A percentile compares a stretch with the other conserved stretches of the same genome.
Evolutionary conservation across 1,140 invertebrate species (phyloP).

Genomic region (Leptinotarsa lineolata): DNA sequence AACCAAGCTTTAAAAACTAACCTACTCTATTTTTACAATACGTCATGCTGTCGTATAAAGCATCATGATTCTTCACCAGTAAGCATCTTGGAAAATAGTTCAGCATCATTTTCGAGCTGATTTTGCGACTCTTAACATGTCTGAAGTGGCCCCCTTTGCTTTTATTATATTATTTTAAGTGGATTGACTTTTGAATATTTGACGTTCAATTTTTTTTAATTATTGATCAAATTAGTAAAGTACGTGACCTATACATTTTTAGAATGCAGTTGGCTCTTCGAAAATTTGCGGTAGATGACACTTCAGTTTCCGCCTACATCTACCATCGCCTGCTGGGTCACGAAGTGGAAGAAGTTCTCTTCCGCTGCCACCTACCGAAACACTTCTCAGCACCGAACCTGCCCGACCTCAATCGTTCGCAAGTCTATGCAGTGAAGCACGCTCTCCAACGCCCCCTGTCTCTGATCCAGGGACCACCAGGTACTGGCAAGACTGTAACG

Average conservation of each 20-base stretch:
- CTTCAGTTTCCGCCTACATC: conserved; percentile 95
- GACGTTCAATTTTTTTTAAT: no score
- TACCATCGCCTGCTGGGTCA: conserved; percentile 96
- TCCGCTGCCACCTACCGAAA: conserved; percentile 89
- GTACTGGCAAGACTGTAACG: conserved; percentile 98
- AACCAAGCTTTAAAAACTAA: no score
- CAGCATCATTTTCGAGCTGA: no score
- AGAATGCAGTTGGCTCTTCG: conserved; percentile 95
- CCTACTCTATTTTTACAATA: no score
- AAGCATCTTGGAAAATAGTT: no score
- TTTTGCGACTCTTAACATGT: no score
- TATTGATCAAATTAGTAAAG: no score
- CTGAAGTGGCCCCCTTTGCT: no score
- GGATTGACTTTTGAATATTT: no score
- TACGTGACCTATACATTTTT: conserved; percentile 30
- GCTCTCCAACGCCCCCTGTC: conserved; percentile 95
- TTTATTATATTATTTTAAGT: no score
- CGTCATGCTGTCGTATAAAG: no score
- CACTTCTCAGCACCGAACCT: conserved; percentile 96
- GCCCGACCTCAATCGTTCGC: conserved; percentile 95
- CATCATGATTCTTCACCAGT: no score
- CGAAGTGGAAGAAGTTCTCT: conserved; percentile 94
- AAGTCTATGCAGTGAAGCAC: conserved; percentile 99
- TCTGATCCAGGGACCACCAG: conserved; percentile 93
- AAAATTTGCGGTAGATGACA: conserved; percentile 95